Conservation (phyloP, 2,888 invertebrate genomes). For the Noctua pronuba region DNA sequence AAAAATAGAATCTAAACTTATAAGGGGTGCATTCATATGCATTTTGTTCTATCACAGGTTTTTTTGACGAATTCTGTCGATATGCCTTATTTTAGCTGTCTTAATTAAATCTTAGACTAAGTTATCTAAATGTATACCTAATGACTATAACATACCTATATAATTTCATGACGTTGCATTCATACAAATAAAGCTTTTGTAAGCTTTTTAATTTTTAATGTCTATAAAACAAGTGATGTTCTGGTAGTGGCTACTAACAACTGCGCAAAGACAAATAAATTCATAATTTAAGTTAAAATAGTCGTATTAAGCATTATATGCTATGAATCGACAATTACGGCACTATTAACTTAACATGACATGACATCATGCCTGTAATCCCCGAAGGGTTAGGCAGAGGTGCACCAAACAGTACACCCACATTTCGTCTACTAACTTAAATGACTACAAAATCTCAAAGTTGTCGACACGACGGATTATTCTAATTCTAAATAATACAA, state of each 20-base stretch:
- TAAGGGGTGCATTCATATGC: constrained; percentile 25
- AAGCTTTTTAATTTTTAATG: not conserved
- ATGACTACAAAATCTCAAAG: constrained; percentile 8
- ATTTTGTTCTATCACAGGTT: constrained; percentile 82
- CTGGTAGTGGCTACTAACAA: not conserved
- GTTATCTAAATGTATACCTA: not conserved
- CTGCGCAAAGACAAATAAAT: not conserved
- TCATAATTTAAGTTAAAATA: not conserved
- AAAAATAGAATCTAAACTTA: constrained; percentile 19
- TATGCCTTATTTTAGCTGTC: constrained; percentile 18
- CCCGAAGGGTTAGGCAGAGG: too few relatives aligned
- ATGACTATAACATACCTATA: not conserved
- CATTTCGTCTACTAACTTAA: not conserved
- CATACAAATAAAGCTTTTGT: not conserved
- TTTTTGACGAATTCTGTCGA: constrained; percentile 81
- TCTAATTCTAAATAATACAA: constrained; percentile 5
- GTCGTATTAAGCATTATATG: not conserved
- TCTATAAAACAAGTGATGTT: constrained; percentile 11
- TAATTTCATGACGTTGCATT: not conserved
- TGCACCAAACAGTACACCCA: too few relatives aligned
- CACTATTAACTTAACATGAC: not conserved
- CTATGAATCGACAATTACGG: constrained; percentile 1
- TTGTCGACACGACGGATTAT: not conserved
- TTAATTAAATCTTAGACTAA: constrained; percentile 24
- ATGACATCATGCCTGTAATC: too few relatives aligned